Evolutionary conservation across 2,797 vertebrate genomes (phyloP).

Genomic region (Myotis planiceps): DNA sequence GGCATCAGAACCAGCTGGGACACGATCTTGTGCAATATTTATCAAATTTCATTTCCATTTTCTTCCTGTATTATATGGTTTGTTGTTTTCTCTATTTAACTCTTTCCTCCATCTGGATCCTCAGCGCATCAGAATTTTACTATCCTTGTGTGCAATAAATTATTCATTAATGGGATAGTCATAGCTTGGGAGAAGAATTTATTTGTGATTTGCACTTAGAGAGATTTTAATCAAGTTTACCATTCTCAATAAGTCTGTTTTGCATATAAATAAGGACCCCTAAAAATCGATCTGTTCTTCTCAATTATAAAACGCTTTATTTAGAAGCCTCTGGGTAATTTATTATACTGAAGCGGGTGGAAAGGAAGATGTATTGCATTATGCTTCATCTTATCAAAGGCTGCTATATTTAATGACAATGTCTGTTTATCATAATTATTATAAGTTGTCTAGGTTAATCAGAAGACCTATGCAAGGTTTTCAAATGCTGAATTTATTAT

Average conservation of each 20-base stretch:
- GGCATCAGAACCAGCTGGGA: conserved; percentile 46
- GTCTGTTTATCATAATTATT: conserved; percentile 90
- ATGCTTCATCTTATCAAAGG: conserved; percentile 85
- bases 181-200: conserved; percentile 79
- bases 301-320: conserved; percentile 86
- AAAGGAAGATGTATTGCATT: conserved; percentile 84
- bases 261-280: conserved; percentile 86
- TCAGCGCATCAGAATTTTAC: conserved; percentile 75
- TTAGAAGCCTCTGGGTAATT: conserved; percentile 84
- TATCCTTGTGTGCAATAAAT: conserved; percentile 80
- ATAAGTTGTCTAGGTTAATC: conserved; percentile 83
- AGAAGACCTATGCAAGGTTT: conserved; percentile 66
- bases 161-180: conserved; percentile 84
- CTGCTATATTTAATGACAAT: conserved; percentile 87
- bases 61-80: conserved; percentile 30
- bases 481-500: conserved; percentile 68
- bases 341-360: conserved; percentile 82
- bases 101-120: conserved; percentile 80
- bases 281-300: conserved; percentile 87
- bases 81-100: conserved; percentile 71
- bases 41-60: conserved; percentile 58
- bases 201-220: conserved; percentile 83
- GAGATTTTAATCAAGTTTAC: conserved; percentile 86
- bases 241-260: conserved; percentile 83
- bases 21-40: conserved; percentile 31